Conservation (phyloP, 1,140 invertebrate species). For the Cotesia chilonis region DNA sequence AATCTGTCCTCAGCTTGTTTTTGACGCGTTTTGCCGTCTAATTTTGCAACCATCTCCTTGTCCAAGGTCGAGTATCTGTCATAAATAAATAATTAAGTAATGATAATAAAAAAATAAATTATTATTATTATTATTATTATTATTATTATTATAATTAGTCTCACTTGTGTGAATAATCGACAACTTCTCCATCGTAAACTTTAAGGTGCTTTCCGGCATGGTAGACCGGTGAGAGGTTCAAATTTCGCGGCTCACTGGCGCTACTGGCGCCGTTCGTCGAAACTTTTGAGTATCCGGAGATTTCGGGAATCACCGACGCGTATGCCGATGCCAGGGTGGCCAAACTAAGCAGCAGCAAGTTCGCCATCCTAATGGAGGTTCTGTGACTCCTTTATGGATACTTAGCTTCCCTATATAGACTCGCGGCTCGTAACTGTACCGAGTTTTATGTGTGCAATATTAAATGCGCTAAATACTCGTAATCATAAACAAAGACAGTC, state of each 20-base stretch:
- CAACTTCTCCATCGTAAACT: slow-evolving; percentile 52
- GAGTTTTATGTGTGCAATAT: slow-evolving; percentile 37
- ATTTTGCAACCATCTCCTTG: slow-evolving; percentile 46
- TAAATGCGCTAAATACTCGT: slow-evolving; percentile 42
- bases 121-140: background rate
- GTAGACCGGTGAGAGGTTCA: slow-evolving; percentile 49
- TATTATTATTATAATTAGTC: slow-evolving; percentile 30
- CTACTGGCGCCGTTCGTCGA: slow-evolving; percentile 52
- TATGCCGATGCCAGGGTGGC: slow-evolving; percentile 37
- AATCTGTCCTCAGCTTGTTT: slow-evolving; percentile 56
- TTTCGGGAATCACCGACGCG: slow-evolving; percentile 41
- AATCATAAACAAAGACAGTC: slow-evolving; percentile 46
- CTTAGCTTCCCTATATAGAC: slow-evolving; percentile 53
- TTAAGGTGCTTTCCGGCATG: slow-evolving; percentile 39
- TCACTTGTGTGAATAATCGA: slow-evolving; percentile 51
- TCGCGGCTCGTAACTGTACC: slow-evolving; percentile 54
- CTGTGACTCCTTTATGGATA: slow-evolving; percentile 39
- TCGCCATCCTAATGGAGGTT: slow-evolving; percentile 32
- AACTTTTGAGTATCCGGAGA: slow-evolving; percentile 55
- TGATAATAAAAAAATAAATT: slow-evolving; percentile 13
- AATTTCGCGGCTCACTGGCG: slow-evolving; percentile 28
- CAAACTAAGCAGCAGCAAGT: slow-evolving; percentile 46
- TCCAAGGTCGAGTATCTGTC: slow-evolving; percentile 55
- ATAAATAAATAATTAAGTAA: background rate
- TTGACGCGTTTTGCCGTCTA: slow-evolving; percentile 39